These are phyloP conservation scores for Ypsolopha scabrella DNA, from an alignment of 2,888 invertebrate genomes.

Conservation along the genomic window DNA sequence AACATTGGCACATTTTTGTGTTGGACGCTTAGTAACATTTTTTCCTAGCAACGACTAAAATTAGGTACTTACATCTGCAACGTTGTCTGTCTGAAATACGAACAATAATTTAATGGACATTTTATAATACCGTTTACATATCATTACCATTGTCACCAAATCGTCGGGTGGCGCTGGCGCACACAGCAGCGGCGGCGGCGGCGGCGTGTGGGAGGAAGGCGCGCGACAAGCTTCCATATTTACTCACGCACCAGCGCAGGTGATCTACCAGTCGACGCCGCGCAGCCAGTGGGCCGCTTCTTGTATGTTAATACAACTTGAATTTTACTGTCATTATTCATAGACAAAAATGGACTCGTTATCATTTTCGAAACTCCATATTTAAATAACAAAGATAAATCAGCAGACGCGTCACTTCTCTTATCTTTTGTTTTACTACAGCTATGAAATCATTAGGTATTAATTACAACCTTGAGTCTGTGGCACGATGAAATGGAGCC, in stretches of 20 bases:
- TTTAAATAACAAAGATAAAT: background rate
- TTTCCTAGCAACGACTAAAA: no score
- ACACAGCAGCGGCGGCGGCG: slow-evolving; percentile 10
- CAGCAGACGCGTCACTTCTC: background rate
- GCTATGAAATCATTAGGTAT: background rate
- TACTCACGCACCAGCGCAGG: slow-evolving; percentile 49
- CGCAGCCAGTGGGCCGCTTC: slow-evolving; percentile 48
- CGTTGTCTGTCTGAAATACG: no score
- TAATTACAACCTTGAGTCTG: background rate
- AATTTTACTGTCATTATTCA: slow-evolving; percentile 13
- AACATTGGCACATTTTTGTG: no score
- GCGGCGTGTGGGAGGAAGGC: slow-evolving; percentile 55
- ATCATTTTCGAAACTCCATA: background rate
- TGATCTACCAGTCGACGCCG: slow-evolving; percentile 52
- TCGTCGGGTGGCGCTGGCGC: slow-evolving; percentile 13
- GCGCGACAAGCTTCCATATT: slow-evolving; percentile 63
- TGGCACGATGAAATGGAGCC: slow-evolving; percentile 6
- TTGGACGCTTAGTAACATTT: no score
- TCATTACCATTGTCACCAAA: slow-evolving; percentile 7
- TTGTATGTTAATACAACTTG: slow-evolving; percentile 43
- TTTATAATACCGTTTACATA: background rate
- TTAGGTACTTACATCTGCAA: no score
- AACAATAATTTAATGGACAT: no score
- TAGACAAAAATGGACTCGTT: background rate
- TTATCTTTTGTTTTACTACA: background rate